Conservation (phyloP, 2,888 invertebrate species). For the Geophilus truncorum region DNA sequence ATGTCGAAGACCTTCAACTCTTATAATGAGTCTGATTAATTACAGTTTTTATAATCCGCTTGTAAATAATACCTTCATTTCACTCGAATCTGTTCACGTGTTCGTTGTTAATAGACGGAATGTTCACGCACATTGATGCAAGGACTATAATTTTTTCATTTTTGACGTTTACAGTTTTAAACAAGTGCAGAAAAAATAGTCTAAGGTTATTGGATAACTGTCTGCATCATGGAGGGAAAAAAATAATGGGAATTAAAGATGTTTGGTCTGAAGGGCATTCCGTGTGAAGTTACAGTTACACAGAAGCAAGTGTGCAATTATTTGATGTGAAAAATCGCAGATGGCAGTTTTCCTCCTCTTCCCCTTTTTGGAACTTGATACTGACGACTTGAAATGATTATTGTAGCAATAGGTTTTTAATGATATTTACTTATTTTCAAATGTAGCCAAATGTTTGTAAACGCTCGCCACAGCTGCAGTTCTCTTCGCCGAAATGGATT, state of each 20-base stretch:
- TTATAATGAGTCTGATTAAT: background rate
- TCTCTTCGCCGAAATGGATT: background rate
- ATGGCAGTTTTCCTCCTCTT: background rate
- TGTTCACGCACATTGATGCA: background rate
- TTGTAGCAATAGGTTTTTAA: slow-evolving; percentile 9
- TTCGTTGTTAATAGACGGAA: background rate
- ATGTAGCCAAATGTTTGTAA: background rate
- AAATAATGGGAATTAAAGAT: slow-evolving; percentile 18
- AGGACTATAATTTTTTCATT: background rate
- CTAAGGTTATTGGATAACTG: background rate
- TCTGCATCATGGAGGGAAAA: background rate
- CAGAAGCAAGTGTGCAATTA: slow-evolving; percentile 25
- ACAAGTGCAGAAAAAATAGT: background rate
- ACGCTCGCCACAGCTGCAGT: slow-evolving; percentile 4
- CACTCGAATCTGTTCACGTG: background rate
- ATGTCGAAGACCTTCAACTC: background rate
- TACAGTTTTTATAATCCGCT: background rate
- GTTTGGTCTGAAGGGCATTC: background rate
- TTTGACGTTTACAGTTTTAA: background rate
- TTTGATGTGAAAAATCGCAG: slow-evolving; percentile 10
- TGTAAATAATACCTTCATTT: background rate
- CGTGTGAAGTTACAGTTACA: slow-evolving; percentile 21
- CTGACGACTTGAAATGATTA: background rate
- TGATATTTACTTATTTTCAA: slow-evolving; percentile 7
- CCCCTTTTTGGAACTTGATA: background rate